Conservation (phyloP, 37 sponge, comb jelly and placozoan species). For the Bolinopsis microptera region DNA sequence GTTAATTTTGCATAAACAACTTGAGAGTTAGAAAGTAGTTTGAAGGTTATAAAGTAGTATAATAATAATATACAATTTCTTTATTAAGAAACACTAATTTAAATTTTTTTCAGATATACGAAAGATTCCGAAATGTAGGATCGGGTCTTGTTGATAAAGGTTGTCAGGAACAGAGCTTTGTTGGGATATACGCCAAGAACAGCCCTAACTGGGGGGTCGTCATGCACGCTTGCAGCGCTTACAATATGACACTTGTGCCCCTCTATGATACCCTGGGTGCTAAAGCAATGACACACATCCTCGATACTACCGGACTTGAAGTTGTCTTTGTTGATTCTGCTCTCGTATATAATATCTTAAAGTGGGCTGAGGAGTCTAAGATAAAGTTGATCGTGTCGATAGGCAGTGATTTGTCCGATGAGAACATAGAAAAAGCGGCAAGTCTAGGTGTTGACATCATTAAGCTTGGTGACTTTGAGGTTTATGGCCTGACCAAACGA, state of each 20-base stretch:
- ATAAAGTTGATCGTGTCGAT: not conserved
- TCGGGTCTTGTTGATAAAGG: constrained; percentile 8
- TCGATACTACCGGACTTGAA: not conserved
- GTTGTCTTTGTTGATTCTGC: constrained; percentile 29
- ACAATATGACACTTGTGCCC: constrained; percentile 31
- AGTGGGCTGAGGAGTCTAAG: not conserved
- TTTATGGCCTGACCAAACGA: not conserved
- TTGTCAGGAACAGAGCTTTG: not conserved
- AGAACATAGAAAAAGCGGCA: constrained; percentile 9
- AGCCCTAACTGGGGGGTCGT: constrained; percentile 46
- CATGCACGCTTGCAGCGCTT: constrained; percentile 54
- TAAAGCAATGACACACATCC: constrained; percentile 61
- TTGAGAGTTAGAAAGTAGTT: no score
- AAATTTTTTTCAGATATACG: constrained; percentile 27
- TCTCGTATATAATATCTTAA: constrained; percentile 25
- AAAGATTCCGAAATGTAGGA: not conserved
- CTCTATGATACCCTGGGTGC: constrained; percentile 47
- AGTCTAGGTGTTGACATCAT: constrained; percentile 3
- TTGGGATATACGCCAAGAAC: constrained; percentile 53
- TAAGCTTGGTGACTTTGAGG: not conserved
- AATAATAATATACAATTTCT: no score
- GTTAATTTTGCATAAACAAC: no score
- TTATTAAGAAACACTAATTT: no score
- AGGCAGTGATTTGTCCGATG: constrained; percentile 5
- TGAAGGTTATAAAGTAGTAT: no score